Evolutionary conservation across 64 coral and sea anemone species (phyloP).

Genomic region (Porites australiensis): DNA sequence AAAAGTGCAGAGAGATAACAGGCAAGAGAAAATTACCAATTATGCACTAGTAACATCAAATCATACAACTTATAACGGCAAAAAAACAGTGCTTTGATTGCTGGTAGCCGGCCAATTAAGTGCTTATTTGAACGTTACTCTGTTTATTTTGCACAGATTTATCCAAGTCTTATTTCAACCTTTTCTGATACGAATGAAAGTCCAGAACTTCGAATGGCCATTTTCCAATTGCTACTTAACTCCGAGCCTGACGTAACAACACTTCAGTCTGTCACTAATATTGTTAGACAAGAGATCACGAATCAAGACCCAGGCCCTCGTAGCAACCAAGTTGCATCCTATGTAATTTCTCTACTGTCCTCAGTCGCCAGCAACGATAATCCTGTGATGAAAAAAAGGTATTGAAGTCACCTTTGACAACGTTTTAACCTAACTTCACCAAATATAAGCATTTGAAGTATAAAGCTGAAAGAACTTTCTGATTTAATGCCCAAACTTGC

Average conservation of each 20-base stretch:
- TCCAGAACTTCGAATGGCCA: conserved; percentile 88
- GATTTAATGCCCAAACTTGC: too few relatives aligned
- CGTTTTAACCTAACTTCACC: background rate
- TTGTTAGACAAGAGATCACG: conserved; percentile 62
- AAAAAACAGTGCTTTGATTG: too few relatives aligned
- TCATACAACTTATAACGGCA: too few relatives aligned
- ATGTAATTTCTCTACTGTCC: conserved; percentile 53
- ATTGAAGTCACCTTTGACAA: background rate
- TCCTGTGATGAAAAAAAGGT: conserved; percentile 71
- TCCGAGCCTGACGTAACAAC: conserved; percentile 54
- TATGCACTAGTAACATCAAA: too few relatives aligned
- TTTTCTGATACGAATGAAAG: conserved; percentile 59
- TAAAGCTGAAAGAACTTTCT: too few relatives aligned
- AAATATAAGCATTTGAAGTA: too few relatives aligned
- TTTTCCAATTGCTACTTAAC: conserved; percentile 59
- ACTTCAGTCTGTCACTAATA: conserved; percentile 64
- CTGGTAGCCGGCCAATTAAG: too few relatives aligned
- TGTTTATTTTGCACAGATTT: background rate
- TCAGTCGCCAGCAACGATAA: conserved; percentile 66
- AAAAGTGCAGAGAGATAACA: too few relatives aligned
- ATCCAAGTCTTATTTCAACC: background rate
- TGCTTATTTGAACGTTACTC: too few relatives aligned
- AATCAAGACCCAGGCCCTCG: background rate
- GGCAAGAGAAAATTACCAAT: too few relatives aligned
- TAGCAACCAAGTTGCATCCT: conserved; percentile 86